Percentiles rank a stretch among this genome's conserved stretches.
phyloP scores from a whole-genome alignment of 92 coral and sea anemone species.

The Parazoanthus swiftii region DNA sequence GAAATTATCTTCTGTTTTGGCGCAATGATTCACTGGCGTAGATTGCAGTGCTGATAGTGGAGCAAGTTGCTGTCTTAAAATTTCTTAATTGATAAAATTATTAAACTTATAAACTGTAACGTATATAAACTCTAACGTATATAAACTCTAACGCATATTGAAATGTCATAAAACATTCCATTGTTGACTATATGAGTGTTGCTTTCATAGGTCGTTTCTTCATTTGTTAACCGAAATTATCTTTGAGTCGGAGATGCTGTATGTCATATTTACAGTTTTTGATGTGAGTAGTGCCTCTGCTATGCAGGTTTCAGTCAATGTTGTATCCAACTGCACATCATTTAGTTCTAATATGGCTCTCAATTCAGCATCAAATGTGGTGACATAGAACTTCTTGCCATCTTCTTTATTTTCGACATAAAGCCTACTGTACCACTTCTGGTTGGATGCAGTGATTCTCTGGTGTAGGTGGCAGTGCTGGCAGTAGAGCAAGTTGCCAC shows the following conservation, averaged over 20 bases:
- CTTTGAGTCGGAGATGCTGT: slow-evolving; percentile 46
- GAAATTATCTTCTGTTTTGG: slow-evolving; percentile 45
- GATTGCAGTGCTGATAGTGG: slow-evolving; percentile 40
- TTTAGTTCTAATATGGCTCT: slow-evolving; percentile 50
- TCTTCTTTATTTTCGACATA: slow-evolving; percentile 48
- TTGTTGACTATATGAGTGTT: slow-evolving; percentile 44
- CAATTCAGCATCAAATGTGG: slow-evolving; percentile 49
- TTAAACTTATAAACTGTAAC: slow-evolving; percentile 38
- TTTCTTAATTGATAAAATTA: slow-evolving; percentile 38
- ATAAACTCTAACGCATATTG: slow-evolving; percentile 44
- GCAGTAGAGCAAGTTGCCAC: slow-evolving; percentile 49
- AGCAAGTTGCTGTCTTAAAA: slow-evolving; percentile 37
- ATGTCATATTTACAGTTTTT: slow-evolving; percentile 41
- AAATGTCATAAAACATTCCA: slow-evolving; percentile 41
- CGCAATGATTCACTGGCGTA: slow-evolving; percentile 37
- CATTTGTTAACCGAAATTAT: slow-evolving; percentile 41
- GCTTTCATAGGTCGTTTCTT: slow-evolving; percentile 41
- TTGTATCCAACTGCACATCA: slow-evolving; percentile 47
- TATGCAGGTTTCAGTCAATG: slow-evolving; percentile 49
- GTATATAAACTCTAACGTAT: slow-evolving; percentile 37
- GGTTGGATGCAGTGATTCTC: slow-evolving; percentile 49
- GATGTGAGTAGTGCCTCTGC: slow-evolving; percentile 50
- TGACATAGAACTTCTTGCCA: slow-evolving; percentile 48
- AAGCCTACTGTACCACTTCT: slow-evolving; percentile 50
- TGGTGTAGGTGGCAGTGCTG: slow-evolving; percentile 49